A percentile compares a stretch with the other conserved stretches of the same genome.
These are phyloP conservation scores for Chloroceryle inda DNA, from an alignment of 2,797 vertebrate genomes.

Conservation along the genomic window DNA sequence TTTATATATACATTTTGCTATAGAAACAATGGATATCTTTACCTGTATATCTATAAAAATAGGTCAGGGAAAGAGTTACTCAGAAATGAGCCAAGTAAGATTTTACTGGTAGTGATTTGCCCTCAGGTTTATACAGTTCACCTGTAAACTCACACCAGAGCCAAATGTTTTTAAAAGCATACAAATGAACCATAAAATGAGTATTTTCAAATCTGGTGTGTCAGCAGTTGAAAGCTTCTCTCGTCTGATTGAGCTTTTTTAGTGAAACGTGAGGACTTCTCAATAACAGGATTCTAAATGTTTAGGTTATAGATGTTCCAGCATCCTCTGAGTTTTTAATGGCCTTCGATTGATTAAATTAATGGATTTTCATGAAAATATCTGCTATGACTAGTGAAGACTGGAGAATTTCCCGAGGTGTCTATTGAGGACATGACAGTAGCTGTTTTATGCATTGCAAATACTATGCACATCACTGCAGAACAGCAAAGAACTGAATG, in stretches of 20 bases:
- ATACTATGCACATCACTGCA: neutral
- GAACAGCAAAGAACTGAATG: neutral
- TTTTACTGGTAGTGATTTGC: neutral
- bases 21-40: neutral
- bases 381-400: neutral
- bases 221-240: neutral
- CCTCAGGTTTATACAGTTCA: neutral
- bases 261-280: neutral
- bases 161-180: neutral
- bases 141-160: neutral
- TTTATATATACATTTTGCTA: neutral
- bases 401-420: neutral
- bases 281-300: neutral
- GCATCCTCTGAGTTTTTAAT: neutral
- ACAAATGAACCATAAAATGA: neutral
- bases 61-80: neutral
- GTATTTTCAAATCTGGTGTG: neutral
- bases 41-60: neutral
- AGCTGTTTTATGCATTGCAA: neutral
- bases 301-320: neutral
- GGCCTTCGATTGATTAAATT: neutral
- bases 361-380: neutral
- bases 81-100: neutral
- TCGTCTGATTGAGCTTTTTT: neutral
- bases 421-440: neutral